Evolutionary conservation across 35 echinoderm and acorn worm species (phyloP), one percentile per base, ranked within the genome.

Genomic region (Amphiura filiformis): DNA sequence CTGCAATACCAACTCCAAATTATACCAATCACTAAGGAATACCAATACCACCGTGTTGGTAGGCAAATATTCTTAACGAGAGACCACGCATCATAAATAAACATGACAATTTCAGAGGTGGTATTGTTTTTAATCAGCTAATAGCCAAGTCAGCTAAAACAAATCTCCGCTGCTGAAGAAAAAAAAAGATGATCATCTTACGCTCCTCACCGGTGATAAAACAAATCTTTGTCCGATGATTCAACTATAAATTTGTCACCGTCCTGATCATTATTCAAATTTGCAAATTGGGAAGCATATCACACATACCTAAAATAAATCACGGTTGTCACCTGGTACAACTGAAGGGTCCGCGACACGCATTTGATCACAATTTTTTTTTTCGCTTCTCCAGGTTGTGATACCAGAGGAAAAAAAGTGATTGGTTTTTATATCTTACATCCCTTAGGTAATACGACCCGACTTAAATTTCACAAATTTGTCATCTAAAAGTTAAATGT

Each of bases 241-340:
- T 70, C 61, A 70, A 70, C 61, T 30, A 30, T 70, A 70, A 70
- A 70, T 70, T 70, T 70, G 61, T 70, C 61, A 70, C 61, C 61
- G 7, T 30, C 3, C 61, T 70, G 17, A 70, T 70, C 28, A 70
- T 30, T 70, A 70, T 70, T 70, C 61, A 70, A 70, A 70, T 70
- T 70, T 70, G 61, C 9, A 70, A 70, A 70, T 70, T 70, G 61
- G 61, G 28, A 70, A 70, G 61, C 61, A 70, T 70, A 70, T 70
- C 61, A 70, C 61, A 70, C 61, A 17, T 17, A 70, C 26, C 61
- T 70, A 13, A 70, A 70, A 70, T 70, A 70, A 70, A 70, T 70
- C 61, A 70, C 61, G 7, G 26, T 4, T 30, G 28, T 70, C 61
- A 70, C 61, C 61, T 70, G 61, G 5, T 17, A 17, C 41, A 47